Evolutionary conservation across 1,140 invertebrate genomes (phyloP), one percentile per base, ranked within the genome.

Genomic region (Pteromalus puparum): DNA sequence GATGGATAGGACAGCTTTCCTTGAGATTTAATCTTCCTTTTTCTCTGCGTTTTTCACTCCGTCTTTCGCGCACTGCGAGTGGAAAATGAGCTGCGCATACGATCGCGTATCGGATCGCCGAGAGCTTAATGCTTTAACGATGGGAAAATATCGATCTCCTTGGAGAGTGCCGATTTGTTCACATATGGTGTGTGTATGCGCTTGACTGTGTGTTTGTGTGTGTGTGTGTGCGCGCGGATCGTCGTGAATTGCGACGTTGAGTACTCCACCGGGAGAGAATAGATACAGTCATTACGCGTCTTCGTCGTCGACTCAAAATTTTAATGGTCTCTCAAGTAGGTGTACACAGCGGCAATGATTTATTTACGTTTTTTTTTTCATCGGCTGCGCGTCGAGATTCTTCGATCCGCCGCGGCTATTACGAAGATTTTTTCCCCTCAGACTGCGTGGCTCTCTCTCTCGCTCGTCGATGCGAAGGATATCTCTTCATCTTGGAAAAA

Each of bases 111-210:
- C 24, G 65, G n/a, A 46, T 72, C 38, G 78, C 26, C 42, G 76
- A 21, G 72, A 73, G 34, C 67, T 30, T 70, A 30, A 70, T 75
- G n/a, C 42, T 21, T 77, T 28, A 28, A n/a, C 48, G 70, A 74
- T 82, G 80, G 48, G 70, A 82, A 74, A 73, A 82, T 74, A 82
- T 82, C 30, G 80, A 75, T 82, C 72, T 82, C n/a, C 34, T 26
- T 61, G 72, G 13, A 24, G 72, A 24, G 7, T 70, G 67, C 67
- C 68, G 78, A 61, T 61, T 61, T 61, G 53, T 18, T 21, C 53
- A 61, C 21, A 6, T 61, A n/a, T 7, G 21, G 1, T 5, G 21
- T 61, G 53, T 61, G 18, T n/a, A 42, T 7, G 9, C 7, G 38
- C 38, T 42, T 42, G 38, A 42, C 1, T 42, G 13, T 61, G 13